A percentile compares a stretch with the other conserved stretches of the same genome.
These are phyloP conservation scores for Catostylus mosaicus DNA, from an alignment of 30 jellyfish, hydroid and myxozoan genomes.

Conservation along the genomic window DNA sequence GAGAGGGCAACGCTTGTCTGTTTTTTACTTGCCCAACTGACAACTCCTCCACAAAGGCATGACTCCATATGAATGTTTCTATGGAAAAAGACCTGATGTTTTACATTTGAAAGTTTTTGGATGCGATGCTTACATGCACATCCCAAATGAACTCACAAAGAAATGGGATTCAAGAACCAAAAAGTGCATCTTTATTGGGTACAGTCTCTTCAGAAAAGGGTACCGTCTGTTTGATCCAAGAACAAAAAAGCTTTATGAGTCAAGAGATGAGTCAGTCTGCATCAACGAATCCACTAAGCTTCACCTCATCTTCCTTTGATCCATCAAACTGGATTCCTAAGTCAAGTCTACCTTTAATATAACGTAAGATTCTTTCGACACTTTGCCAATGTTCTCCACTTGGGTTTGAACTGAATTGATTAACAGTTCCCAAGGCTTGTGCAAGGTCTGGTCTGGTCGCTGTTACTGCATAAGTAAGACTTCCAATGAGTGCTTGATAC, in stretches of 20 bases:
- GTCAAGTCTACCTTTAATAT: constrained; percentile 10
- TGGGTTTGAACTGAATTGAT: no score
- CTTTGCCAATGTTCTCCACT: constrained; percentile 8
- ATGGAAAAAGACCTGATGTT: no score
- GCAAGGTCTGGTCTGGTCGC: constrained; percentile 48
- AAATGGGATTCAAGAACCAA: no score
- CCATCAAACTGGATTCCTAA: constrained; percentile 15
- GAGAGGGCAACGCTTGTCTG: background rate
- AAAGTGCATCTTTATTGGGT: no score
- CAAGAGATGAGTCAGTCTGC: no score
- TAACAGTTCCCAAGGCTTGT: constrained; percentile 12
- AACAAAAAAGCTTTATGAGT: no score
- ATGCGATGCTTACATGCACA: no score
- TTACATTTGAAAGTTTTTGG: no score
- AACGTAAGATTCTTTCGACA: background rate
- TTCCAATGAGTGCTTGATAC: constrained; percentile 54
- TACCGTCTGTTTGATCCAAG: no score
- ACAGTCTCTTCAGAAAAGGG: no score
- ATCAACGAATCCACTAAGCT: constrained; percentile 27
- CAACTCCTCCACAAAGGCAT: constrained; percentile 10
- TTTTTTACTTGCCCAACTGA: background rate
- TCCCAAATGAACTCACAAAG: no score
- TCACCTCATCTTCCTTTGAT: background rate
- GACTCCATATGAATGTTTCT: no score
- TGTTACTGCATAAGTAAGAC: constrained; percentile 40